Conservation (phyloP, 64 coral and sea anemone genomes). For the Montipora foliosa region DNA sequence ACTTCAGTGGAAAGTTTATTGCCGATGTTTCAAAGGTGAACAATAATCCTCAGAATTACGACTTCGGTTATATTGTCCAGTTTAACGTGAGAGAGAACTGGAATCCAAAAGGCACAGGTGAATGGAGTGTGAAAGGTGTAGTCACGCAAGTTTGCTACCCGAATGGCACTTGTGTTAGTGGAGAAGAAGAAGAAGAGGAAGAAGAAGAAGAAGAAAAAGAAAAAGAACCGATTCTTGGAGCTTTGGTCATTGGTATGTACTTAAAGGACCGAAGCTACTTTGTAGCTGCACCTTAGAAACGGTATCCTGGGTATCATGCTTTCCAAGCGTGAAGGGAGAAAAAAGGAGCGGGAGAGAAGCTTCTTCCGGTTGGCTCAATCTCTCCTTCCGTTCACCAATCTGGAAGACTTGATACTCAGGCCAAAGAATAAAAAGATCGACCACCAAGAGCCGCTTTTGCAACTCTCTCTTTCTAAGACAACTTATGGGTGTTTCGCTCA, state of each 20-base stretch:
- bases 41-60: conserved; percentile 24
- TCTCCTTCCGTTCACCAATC: no score
- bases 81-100: neutral
- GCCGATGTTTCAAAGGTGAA: conserved; percentile 47
- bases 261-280: no score
- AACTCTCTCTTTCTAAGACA: no score
- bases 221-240: neutral
- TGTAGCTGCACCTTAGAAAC: no score
- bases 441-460: no score
- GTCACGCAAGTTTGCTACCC: conserved; percentile 49
- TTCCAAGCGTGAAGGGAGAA: no score
- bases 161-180: conserved; percentile 6
- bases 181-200: neutral
- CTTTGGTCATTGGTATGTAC: neutral
- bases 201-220: neutral
- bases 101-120: conserved; percentile 40
- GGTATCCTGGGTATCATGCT: no score
- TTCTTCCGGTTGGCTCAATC: no score
- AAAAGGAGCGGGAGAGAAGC: no score
- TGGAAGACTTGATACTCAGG: no score
- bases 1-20: conserved; percentile 45
- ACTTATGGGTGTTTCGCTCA: no score
- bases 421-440: no score
- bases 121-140: conserved; percentile 39
- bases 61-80: neutral